Evolutionary conservation across 2,113 vertebrate species (phyloP).

Genomic region (Tragelaphus strepsiceros): DNA sequence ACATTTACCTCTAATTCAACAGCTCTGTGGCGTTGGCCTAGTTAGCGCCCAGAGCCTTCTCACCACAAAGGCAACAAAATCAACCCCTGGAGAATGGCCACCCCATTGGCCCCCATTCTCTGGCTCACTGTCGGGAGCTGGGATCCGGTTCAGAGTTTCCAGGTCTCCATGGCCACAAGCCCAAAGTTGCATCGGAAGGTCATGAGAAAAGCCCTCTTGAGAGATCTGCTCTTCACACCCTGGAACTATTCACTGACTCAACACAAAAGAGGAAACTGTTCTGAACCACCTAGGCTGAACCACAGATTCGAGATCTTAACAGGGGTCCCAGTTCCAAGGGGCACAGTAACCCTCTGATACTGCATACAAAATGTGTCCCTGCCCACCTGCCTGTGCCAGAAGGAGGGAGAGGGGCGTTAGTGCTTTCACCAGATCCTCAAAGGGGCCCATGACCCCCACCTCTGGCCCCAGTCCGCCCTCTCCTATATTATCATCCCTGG

Average conservation of each 20-base stretch:
- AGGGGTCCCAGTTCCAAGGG: neutral
- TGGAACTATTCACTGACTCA: neutral
- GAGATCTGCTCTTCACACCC: neutral
- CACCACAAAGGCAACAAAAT: neutral
- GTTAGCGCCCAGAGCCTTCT: neutral
- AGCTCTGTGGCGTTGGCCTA: neutral
- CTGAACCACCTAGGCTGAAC: neutral
- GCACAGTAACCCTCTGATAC: neutral
- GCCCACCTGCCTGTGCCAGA: neutral
- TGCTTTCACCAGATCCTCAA: neutral
- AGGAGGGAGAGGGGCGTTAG: neutral
- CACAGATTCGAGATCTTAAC: neutral
- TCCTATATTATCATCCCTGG: neutral
- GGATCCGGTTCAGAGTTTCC: neutral
- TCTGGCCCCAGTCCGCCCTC: neutral
- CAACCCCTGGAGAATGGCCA: neutral
- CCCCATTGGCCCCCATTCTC: neutral
- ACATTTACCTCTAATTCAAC: neutral
- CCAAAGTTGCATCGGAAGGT: neutral
- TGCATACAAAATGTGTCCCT: neutral
- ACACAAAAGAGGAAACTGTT: neutral
- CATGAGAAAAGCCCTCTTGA: conserved; percentile 42
- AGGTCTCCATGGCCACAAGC: conserved; percentile 10
- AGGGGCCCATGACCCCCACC: neutral
- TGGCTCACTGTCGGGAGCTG: neutral